A percentile compares a stretch with the other conserved stretches of the same genome.
Evolutionary conservation across 2,888 invertebrate species (phyloP).

Genomic region (Troglohyphantes excavatus): DNA sequence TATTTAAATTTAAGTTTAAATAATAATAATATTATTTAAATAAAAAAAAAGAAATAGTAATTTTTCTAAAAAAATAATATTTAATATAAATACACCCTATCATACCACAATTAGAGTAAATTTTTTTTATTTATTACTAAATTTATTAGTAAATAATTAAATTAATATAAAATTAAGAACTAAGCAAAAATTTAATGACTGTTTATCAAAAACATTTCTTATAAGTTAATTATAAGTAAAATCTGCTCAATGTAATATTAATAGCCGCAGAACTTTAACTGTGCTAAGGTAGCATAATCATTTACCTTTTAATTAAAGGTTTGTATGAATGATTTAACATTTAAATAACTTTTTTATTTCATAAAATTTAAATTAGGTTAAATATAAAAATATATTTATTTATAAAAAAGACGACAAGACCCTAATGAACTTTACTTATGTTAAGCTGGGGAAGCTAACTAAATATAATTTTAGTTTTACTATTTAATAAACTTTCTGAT

Average conservation of each 20-base stretch:
- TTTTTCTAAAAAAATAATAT: conserved; percentile 1
- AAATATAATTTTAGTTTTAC: conserved; percentile 64
- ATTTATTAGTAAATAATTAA: conserved; percentile 21
- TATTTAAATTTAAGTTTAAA: not conserved
- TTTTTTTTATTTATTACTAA: conserved; percentile 16
- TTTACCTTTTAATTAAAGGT: conserved; percentile 90
- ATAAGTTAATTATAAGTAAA: conserved; percentile 86
- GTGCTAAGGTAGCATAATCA: conserved; percentile 92
- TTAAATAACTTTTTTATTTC: conserved; percentile 85
- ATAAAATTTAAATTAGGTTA: conserved; percentile 85
- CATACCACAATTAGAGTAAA: not conserved
- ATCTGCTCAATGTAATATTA: conserved; percentile 90
- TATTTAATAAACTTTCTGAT: conserved; percentile 15
- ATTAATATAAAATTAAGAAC: conserved; percentile 8
- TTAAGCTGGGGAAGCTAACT: conserved; percentile 80
- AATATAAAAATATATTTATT: conserved; percentile 88
- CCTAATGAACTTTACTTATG: conserved; percentile 88
- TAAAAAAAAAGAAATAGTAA: conserved; percentile 9
- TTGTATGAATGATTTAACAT: conserved; percentile 89
- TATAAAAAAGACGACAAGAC: conserved; percentile 89
- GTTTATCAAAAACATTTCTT: conserved; percentile 91
- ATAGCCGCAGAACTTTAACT: conserved; percentile 90
- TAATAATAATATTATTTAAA: not conserved
- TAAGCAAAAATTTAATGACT: conserved; percentile 81
- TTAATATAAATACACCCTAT: not conserved